Conservation (phyloP, 30 jellyfish, hydroid and myxozoan genomes). For the Pelagia noctiluca region DNA sequence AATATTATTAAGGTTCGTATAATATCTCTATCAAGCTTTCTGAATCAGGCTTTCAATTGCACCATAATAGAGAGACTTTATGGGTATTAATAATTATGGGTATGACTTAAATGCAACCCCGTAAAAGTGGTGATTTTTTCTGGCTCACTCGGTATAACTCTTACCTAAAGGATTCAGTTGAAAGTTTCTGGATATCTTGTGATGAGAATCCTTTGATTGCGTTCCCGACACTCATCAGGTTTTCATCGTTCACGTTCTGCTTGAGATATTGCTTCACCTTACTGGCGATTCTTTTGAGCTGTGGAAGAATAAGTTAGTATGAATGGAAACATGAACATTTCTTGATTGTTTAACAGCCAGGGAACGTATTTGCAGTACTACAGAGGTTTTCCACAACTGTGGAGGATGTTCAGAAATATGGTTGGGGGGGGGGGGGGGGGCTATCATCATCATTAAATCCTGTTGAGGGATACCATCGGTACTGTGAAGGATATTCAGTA, state of each 20-base stretch:
- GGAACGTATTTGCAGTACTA: neutral
- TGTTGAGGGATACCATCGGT: neutral
- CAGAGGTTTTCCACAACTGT: no score
- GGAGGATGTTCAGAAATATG: no score
- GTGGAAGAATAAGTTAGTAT: neutral
- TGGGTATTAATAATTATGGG: neutral
- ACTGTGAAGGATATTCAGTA: neutral
- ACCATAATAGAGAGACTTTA: neutral
- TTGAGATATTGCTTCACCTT: constrained; percentile 51
- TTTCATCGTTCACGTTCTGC: constrained; percentile 28
- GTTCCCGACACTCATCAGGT: constrained; percentile 71
- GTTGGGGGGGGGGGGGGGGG: neutral
- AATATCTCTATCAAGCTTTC: no score
- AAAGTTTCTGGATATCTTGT: constrained; percentile 59
- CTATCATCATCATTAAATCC: neutral
- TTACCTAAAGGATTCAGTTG: constrained; percentile 80
- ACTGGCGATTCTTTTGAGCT: constrained; percentile 65
- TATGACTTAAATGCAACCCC: neutral
- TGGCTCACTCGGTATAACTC: neutral
- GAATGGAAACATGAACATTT: neutral
- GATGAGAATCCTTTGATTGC: constrained; percentile 65
- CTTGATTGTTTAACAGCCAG: no score
- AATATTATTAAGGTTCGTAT: no score
- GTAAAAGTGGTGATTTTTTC: neutral
- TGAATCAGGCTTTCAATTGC: neutral